A percentile compares a stretch with the other conserved stretches of the same genome.
Evolutionary conservation across 2,888 invertebrate genomes (phyloP).

Genomic region (Lochmaea capreae): DNA sequence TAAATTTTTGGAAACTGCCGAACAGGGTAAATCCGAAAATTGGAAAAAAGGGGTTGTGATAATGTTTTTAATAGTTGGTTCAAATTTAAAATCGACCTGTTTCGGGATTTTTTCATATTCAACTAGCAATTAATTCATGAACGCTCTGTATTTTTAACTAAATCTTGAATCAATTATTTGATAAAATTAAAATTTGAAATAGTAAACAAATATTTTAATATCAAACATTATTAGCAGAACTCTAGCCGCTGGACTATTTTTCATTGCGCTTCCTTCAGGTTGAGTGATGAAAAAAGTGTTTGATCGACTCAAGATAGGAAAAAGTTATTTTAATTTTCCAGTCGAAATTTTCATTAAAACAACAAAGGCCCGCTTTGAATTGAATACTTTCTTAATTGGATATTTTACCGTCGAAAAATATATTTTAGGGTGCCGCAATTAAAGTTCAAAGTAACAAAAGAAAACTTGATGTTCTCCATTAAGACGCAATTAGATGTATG

Average conservation of each 20-base stretch:
- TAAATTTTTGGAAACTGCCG: too few relatives aligned
- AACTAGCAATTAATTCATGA: too few relatives aligned
- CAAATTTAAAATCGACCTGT: too few relatives aligned
- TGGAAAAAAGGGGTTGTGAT: too few relatives aligned
- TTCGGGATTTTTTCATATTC: too few relatives aligned
- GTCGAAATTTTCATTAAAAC: conserved; percentile 29
- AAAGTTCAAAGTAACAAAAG: conserved; percentile 3
- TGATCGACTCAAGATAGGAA: conserved; percentile 15
- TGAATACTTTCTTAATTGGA: conserved; percentile 23
- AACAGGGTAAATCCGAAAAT: too few relatives aligned
- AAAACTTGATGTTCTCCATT: conserved; percentile 13
- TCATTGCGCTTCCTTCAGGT: conserved; percentile 11
- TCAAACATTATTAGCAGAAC: not conserved
- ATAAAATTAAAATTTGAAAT: too few relatives aligned
- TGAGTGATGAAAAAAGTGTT: conserved; percentile 1
- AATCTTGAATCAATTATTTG: too few relatives aligned
- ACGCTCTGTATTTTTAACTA: too few relatives aligned
- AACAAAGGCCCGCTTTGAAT: conserved; percentile 21
- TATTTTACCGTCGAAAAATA: conserved; percentile 11
- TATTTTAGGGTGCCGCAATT: conserved; percentile 8
- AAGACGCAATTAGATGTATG: not conserved
- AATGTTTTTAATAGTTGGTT: too few relatives aligned
- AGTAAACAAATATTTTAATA: too few relatives aligned
- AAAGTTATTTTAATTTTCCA: conserved; percentile 35
- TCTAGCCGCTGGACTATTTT: conserved; percentile 15